phyloP scores from a whole-genome alignment of 2,113 vertebrate genomes.

The Caloenas nicobarica region DNA sequence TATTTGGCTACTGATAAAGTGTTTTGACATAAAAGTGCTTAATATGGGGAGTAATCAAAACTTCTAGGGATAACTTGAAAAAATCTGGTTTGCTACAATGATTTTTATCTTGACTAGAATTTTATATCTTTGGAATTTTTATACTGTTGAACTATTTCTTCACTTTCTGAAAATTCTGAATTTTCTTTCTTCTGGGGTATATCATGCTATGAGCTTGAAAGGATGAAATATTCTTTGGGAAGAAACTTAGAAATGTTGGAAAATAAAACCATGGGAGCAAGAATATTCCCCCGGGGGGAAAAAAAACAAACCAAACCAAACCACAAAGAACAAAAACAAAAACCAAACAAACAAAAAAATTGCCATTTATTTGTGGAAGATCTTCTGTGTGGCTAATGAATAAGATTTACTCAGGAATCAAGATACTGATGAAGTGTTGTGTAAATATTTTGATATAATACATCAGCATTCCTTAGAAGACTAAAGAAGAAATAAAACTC shows the following conservation, averaged over 20 bases:
- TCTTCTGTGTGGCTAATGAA: background rate
- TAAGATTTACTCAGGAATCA: background rate
- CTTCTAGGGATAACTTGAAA: background rate
- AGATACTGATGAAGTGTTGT: background rate
- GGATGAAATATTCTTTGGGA: background rate
- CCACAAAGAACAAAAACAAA: background rate
- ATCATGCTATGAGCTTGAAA: background rate
- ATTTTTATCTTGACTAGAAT: background rate
- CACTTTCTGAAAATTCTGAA: background rate
- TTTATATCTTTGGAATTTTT: background rate
- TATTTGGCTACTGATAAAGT: background rate
- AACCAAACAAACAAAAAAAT: background rate
- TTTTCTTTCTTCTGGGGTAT: background rate
- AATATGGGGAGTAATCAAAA: background rate
- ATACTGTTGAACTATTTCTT: background rate
- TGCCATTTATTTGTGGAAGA: background rate
- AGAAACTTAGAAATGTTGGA: background rate
- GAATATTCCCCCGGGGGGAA: background rate
- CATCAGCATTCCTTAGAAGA: background rate
- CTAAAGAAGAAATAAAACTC: background rate
- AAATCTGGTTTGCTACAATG: background rate
- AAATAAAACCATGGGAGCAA: background rate
- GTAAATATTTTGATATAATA: background rate
- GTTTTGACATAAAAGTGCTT: background rate
- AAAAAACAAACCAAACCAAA: background rate